Evolutionary conservation across 2,888 invertebrate species (phyloP).

Genomic region (Auanema freiburgensis): DNA sequence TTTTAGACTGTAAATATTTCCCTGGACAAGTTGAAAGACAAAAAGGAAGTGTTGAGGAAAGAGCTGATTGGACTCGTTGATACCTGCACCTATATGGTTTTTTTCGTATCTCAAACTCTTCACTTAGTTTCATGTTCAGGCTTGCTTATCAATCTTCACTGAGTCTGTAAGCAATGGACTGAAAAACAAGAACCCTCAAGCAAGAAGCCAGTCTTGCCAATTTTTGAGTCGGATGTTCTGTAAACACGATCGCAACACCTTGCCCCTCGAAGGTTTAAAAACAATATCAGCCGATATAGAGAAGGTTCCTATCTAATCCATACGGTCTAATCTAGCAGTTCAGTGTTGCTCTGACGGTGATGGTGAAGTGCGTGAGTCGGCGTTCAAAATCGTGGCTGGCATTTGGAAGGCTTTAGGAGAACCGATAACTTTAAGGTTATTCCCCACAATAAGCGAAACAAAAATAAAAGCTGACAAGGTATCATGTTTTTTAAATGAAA

Average conservation of each 20-base stretch:
- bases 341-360: slow-evolving; percentile 17
- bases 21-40: slow-evolving; percentile 95
- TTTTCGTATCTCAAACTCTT: background rate
- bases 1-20: slow-evolving; percentile 67
- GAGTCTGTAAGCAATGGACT: slow-evolving; percentile 81
- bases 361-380: slow-evolving; percentile 33
- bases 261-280: slow-evolving; percentile 17
- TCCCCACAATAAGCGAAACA: slow-evolving; percentile 79
- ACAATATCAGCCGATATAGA: slow-evolving; percentile 6
- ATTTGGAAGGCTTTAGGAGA: slow-evolving; percentile 89
- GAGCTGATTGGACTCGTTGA: slow-evolving; percentile 87
- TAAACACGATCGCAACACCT: slow-evolving; percentile 14
- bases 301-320: slow-evolving; percentile 11
- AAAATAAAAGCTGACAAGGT: slow-evolving; percentile 85
- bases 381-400: slow-evolving; percentile 78
- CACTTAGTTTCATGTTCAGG: slow-evolving; percentile 69
- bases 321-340: background rate
- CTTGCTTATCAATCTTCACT: slow-evolving; percentile 69
- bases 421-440: slow-evolving; percentile 80
- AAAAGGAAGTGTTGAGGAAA: slow-evolving; percentile 84
- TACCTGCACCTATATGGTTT: slow-evolving; percentile 73
- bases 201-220: slow-evolving; percentile 65
- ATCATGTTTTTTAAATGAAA: no score
- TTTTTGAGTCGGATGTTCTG: slow-evolving; percentile 32
- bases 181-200: slow-evolving; percentile 65